phyloP scores from a whole-genome alignment of 2,888 invertebrate species.

The Theretra japonica region DNA sequence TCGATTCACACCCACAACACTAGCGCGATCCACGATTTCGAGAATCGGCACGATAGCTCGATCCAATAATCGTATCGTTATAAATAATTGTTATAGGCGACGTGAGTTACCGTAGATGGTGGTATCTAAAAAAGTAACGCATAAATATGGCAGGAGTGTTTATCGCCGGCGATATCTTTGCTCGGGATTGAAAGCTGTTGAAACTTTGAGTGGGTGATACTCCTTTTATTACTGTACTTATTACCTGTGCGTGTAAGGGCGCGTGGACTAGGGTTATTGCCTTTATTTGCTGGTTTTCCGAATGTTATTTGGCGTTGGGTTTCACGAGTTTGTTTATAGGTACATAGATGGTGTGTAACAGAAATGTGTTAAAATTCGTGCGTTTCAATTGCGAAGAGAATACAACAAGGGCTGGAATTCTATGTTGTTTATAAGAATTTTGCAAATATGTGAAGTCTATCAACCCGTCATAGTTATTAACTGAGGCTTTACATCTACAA shows the following conservation, averaged over 20 bases:
- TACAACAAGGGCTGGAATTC: too few species aligned
- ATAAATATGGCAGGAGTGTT: constrained; percentile 71
- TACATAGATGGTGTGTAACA: too few species aligned
- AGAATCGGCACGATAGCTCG: constrained; percentile 25
- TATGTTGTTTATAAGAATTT: too few species aligned
- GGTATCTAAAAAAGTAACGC: constrained; percentile 69
- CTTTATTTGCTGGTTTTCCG: not conserved
- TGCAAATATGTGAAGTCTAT: too few species aligned
- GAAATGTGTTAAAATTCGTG: too few species aligned
- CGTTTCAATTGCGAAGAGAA: too few species aligned
- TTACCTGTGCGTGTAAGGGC: not conserved
- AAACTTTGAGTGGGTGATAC: constrained; percentile 64
- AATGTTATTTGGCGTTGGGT: too few species aligned
- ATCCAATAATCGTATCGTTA: constrained; percentile 76
- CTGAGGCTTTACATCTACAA: too few species aligned
- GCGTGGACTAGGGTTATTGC: too few species aligned
- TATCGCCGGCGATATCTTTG: constrained; percentile 72
- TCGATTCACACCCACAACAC: constrained; percentile 4
- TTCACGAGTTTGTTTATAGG: too few species aligned
- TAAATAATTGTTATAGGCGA: constrained; percentile 74
- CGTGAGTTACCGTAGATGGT: constrained; percentile 79
- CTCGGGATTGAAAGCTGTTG: constrained; percentile 64
- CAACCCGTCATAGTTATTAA: too few species aligned
- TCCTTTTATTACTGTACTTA: constrained; percentile 32
- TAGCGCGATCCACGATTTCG: constrained; percentile 25